A percentile compares a stretch with the other conserved stretches of the same genome.
Evolutionary conservation across 2,797 vertebrate genomes (phyloP).

Genomic region (Psittacula derbiana): DNA sequence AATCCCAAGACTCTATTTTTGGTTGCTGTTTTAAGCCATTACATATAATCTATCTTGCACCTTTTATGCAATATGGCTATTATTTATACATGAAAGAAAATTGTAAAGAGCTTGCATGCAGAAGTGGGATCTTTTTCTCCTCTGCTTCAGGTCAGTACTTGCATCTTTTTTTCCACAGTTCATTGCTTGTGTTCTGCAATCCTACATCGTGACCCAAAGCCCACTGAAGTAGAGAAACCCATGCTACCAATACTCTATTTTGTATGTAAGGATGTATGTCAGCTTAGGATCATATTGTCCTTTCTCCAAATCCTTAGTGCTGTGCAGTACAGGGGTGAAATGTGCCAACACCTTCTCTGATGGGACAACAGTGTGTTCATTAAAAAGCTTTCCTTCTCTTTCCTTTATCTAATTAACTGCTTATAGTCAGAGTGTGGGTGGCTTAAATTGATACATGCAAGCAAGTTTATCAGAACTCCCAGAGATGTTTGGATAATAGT

Average conservation of each 20-base stretch:
- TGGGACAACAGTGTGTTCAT: neutral
- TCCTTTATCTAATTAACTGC: neutral
- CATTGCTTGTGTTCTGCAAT: neutral
- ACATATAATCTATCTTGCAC: conserved; percentile 21
- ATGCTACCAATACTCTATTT: neutral
- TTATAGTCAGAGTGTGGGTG: neutral
- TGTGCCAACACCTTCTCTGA: neutral
- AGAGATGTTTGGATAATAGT: neutral
- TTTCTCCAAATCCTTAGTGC: neutral
- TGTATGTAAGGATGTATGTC: neutral
- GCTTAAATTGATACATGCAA: neutral
- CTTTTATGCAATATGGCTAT: conserved; percentile 25
- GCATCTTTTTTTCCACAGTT: neutral
- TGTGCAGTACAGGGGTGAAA: neutral
- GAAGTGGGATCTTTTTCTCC: neutral
- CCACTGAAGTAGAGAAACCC: neutral
- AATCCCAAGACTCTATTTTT: neutral
- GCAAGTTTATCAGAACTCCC: neutral
- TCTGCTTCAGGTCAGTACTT: neutral
- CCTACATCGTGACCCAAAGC: neutral
- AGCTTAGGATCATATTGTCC: neutral
- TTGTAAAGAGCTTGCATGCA: neutral
- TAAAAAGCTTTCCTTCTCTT: neutral
- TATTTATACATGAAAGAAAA: conserved; percentile 53
- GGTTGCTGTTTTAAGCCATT: conserved; percentile 17